Evolutionary conservation across 1,140 invertebrate genomes (phyloP), one percentile per base, ranked within the genome.

Genomic region (Limonius californicus): DNA sequence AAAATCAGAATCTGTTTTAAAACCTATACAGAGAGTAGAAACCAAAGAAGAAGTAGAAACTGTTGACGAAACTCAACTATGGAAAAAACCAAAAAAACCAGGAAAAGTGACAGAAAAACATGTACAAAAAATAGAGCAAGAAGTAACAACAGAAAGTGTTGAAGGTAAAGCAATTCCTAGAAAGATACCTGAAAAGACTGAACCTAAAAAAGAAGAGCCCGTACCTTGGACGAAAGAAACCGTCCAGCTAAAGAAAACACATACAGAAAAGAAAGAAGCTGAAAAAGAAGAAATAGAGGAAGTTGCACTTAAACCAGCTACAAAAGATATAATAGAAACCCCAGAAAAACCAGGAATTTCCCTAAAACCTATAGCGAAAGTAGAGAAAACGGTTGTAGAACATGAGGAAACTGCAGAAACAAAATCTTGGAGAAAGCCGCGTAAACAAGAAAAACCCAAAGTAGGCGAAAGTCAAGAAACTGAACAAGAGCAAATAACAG

Each of bases 101-200:
- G 67, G 62, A 50, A n/a, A n/a, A n/a, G 72, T 74, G 1, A 72
- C 76, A 16, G 73, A 75, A 39, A 14, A 27, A 18, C 42, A n/a
- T 4, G n/a, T n/a, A n/a, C n/a, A n/a, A n/a, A n/a, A n/a, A n/a
- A n/a, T n/a, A n/a, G 16, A 9, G 19, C n/a, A n/a, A n/a, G 16
- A 50, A 14, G 3, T 19, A 18, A 18, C 4, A 18, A 59, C 53
- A 64, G 54, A 54, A 53, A 18, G 18, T 11, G 19, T 19, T 4
- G 16, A 50, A 19, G 2, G 1, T 39, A 39, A 50, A 18, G n/a
- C n/a, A n/a, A n/a, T n/a, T n/a, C 16, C 20, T 4, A 3, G 2
- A 18, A 21, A 50, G 12, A 15, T 18, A 11, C 56, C 23, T 4
- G 47, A 61, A 63, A 47, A 27, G 32, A 16, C 20, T n/a, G 11